Conservation (phyloP, 1,140 invertebrate genomes). For the Drosophila sturtevanti region DNA sequence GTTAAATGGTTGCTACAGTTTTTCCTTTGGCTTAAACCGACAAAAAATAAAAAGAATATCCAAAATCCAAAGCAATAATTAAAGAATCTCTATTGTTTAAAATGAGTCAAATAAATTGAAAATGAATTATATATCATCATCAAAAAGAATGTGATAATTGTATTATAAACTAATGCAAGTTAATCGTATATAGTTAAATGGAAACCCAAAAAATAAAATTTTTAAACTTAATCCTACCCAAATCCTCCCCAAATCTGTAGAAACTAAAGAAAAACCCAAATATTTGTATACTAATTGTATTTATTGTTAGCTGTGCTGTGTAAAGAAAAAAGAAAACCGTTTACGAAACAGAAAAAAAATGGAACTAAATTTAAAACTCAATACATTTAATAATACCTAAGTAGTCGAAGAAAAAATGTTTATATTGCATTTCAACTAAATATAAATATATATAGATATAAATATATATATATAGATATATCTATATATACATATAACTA, state of each 20-base stretch:
- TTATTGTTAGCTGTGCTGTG: constrained; percentile 25
- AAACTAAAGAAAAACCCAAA: constrained; percentile 12
- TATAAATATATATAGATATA: constrained; percentile 13
- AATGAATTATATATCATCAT: constrained; percentile 76
- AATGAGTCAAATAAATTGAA: constrained; percentile 46
- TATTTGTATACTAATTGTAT: constrained; percentile 30
- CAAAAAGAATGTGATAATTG: constrained; percentile 80
- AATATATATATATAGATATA: constrained; percentile 21
- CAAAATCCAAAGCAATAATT: constrained; percentile 33
- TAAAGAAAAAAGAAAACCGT: constrained; percentile 19
- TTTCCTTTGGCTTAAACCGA: constrained; percentile 29
- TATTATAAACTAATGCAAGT: constrained; percentile 77
- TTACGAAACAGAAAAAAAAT: constrained; percentile 40
- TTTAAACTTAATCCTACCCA: constrained; percentile 4
- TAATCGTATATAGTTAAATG: constrained; percentile 53
- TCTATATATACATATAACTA: not conserved
- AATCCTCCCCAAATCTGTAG: constrained; percentile 7
- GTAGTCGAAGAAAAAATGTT: constrained; percentile 49
- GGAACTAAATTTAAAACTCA: constrained; percentile 2
- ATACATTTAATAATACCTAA: constrained; percentile 27
- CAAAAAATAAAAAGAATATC: constrained; percentile 36
- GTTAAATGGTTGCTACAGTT: constrained; percentile 11
- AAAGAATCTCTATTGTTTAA: constrained; percentile 38
- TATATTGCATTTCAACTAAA: constrained; percentile 55
- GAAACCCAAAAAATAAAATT: constrained; percentile 24